Percentiles rank a stretch among this genome's conserved stretches.
Evolutionary conservation across 1,140 invertebrate genomes (phyloP).

Genomic region (Bombus superbus): DNA sequence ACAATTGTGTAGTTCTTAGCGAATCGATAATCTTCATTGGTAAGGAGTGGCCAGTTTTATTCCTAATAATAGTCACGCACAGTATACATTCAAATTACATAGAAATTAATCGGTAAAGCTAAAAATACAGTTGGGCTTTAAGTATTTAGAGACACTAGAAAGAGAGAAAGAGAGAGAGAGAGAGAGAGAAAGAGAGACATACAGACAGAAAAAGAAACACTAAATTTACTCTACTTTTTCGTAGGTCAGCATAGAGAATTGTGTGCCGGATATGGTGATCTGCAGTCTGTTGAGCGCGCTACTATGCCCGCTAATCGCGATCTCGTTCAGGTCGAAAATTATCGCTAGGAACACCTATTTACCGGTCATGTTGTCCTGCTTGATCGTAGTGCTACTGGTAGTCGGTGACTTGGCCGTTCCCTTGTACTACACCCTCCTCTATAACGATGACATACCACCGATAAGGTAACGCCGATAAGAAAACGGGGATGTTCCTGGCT

Average conservation of each 20-base stretch:
- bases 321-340: conserved; percentile 82
- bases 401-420: conserved; percentile 84
- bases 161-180: background rate
- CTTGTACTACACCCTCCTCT: conserved; percentile 82
- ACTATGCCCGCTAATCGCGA: conserved; percentile 82
- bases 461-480: conserved; percentile 73
- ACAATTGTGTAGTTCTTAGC: background rate
- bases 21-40: conserved; percentile 32
- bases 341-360: conserved; percentile 81
- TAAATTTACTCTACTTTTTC: conserved; percentile 36
- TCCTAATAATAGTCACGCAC: background rate
- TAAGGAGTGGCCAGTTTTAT: conserved; percentile 3
- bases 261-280: conserved; percentile 79
- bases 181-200: background rate
- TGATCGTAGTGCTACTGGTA: conserved; percentile 81
- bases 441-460: conserved; percentile 66
- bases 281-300: conserved; percentile 74
- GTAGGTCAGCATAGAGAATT: conserved; percentile 75
- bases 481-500: background rate
- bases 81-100: background rate
- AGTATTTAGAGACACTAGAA: too few species aligned
- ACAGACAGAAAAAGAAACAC: too few species aligned
- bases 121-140: background rate
- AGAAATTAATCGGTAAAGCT: background rate
- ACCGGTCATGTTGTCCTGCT: conserved; percentile 81